These are phyloP conservation scores for Pelodytes ibericus DNA, from an alignment of 2,797 vertebrate species.

Conservation along the genomic window DNA sequence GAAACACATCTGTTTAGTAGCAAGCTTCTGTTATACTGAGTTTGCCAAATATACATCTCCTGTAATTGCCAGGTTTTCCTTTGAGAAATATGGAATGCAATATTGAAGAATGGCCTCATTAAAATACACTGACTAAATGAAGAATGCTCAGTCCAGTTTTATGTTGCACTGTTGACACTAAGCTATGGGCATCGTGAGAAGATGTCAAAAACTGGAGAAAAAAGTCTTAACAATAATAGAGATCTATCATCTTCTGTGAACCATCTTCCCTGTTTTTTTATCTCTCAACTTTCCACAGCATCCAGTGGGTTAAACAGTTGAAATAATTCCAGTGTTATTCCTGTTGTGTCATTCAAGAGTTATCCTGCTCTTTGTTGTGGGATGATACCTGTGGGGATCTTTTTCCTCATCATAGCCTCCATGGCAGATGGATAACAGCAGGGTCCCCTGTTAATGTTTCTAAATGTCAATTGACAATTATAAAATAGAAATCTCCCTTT, in stretches of 20 bases:
- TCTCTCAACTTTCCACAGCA: not conserved
- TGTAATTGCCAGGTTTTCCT: not conserved
- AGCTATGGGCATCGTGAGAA: not conserved
- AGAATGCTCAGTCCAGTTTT: not conserved
- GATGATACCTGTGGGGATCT: not conserved
- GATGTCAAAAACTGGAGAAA: not conserved
- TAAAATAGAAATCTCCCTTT: not conserved
- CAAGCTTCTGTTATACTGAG: not conserved
- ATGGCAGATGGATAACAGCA: constrained; percentile 19
- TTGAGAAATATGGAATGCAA: not conserved
- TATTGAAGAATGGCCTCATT: not conserved
- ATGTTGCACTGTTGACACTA: not conserved
- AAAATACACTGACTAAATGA: not conserved
- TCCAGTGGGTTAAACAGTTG: not conserved
- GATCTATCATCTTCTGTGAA: not conserved
- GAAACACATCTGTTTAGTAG: not conserved
- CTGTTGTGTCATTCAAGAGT: not conserved
- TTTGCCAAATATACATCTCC: not conserved
- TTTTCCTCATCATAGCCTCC: constrained; percentile 4
- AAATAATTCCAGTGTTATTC: not conserved
- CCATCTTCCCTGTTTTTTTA: not conserved
- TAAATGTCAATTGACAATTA: constrained; percentile 35
- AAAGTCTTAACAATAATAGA: not conserved
- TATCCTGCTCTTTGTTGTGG: not conserved
- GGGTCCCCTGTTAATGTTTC: constrained; percentile 11